These are phyloP conservation scores for Abramis brama DNA, from an alignment of 2,113 vertebrate species.

Conservation along the genomic window DNA sequence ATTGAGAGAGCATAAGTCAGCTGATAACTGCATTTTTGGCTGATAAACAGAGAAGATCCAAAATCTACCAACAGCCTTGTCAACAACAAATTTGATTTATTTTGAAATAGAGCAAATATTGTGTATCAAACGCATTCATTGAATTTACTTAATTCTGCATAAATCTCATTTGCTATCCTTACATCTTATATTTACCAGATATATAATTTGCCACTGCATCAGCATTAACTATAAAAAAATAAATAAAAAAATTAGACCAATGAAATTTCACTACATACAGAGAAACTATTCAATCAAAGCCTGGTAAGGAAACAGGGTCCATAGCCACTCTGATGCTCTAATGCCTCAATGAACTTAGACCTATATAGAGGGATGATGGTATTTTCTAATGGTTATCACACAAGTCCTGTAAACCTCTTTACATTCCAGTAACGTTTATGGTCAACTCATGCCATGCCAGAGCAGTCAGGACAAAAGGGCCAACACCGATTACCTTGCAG, in stretches of 20 bases:
- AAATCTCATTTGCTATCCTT: neutral
- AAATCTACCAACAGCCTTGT: neutral
- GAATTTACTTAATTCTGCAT: no score
- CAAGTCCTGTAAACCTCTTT: constrained; percentile 1
- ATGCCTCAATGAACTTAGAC: neutral
- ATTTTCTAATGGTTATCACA: constrained; percentile 12
- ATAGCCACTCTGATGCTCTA: neutral
- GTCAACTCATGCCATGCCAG: neutral
- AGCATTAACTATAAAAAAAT: neutral
- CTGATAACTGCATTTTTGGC: neutral
- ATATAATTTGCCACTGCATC: neutral
- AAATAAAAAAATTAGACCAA: no score
- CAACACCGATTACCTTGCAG: neutral
- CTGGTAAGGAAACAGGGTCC: neutral
- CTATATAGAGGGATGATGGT: neutral
- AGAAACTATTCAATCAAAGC: neutral
- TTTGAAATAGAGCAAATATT: neutral
- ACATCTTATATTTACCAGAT: neutral
- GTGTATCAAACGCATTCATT: no score
- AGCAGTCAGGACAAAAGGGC: constrained; percentile 21
- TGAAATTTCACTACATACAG: neutral
- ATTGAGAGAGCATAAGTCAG: neutral
- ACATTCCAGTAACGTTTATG: neutral
- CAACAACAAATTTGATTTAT: neutral
- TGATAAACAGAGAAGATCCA: neutral